Conservation (phyloP, 1,140 invertebrate genomes). For the Paraescarpia echinospica region DNA sequence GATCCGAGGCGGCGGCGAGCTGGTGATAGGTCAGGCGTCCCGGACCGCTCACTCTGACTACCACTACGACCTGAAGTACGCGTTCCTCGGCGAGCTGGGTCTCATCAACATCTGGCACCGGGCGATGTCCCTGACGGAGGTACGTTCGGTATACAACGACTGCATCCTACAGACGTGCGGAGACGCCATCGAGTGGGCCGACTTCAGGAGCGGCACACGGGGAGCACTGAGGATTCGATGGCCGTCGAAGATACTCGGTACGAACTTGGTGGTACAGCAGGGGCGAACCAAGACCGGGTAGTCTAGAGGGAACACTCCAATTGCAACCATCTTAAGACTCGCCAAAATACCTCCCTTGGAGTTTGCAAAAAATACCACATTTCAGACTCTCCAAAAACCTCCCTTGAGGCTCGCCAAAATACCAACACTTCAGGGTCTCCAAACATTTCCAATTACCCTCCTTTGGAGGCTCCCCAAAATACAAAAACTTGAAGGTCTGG, state of each 20-base stretch:
- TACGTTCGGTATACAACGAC: constrained; percentile 38
- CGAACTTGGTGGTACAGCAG: constrained; percentile 4
- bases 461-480: no score
- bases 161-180: constrained; percentile 57
- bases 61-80: neutral
- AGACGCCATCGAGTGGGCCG: constrained; percentile 56
- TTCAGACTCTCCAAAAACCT: no score
- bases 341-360: no score
- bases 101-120: constrained; percentile 57
- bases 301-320: no score
- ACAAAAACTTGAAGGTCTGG: no score
- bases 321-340: no score
- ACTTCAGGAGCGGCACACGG: constrained; percentile 55
- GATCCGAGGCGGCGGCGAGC: constrained; percentile 44
- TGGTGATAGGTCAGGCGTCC: constrained; percentile 52
- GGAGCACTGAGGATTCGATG: constrained; percentile 55
- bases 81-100: constrained; percentile 51
- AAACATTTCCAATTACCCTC: no score
- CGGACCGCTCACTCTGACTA: constrained; percentile 16
- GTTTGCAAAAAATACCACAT: no score
- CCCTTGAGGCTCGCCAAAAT: no score
- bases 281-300: no score
- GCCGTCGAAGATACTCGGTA: constrained; percentile 55
- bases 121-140: constrained; percentile 36
- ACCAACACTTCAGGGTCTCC: no score